Base-by-base conservation (phyloP, 2,888 invertebrate species). In the Phrixothrix hirtus region DNA sequence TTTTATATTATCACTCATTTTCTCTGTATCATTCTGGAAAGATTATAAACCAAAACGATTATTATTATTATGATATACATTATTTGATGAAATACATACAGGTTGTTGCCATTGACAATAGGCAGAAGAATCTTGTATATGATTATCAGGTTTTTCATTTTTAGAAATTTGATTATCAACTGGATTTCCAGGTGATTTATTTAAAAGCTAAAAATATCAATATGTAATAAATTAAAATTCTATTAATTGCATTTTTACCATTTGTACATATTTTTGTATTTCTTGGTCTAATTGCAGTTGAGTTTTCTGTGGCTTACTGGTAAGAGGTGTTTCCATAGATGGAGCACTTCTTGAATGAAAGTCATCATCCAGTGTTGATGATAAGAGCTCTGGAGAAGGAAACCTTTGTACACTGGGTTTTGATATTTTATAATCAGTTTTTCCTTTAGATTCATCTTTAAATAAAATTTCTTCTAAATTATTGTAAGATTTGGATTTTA, bases 211-310 rank as follows among this genome's bases (percentile, higher is more conserved):
- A 42, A 66, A 63, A 34, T 44, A 48, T 10, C 21, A 45, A 46
- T 30, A 31, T 31, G 48, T 35, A 30, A 36, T 37, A 38, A 21
- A 37, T 38, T 44, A 26, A 32, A 46, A 26, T 42, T 42, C 30
- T 36, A 21, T 34, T 9, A 38, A 34, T 30, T 16, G 26, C 15
- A 17, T 16, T 11, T 25, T 60, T 62, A 79, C 80, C 78, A 79
- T 74, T 70, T 77, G 74, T 27, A 80, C 75, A 56, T 78, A 80
- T 67, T 75, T 78, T 50, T 76, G 75, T 12, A 80, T 67, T 59
- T 79, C 78, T 43, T 72, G 73, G 44, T 74, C 77, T 0, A 71
- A 67, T 30, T 63, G 59, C 11, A 59, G 58, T 36, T 54, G 57
- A n/a, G 32, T 58, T 32, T 45, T 58, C 9, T 59, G 57, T 7